Evolutionary conservation across 2,888 invertebrate genomes (phyloP).

Genomic region (Arrhopalites spinosus): DNA sequence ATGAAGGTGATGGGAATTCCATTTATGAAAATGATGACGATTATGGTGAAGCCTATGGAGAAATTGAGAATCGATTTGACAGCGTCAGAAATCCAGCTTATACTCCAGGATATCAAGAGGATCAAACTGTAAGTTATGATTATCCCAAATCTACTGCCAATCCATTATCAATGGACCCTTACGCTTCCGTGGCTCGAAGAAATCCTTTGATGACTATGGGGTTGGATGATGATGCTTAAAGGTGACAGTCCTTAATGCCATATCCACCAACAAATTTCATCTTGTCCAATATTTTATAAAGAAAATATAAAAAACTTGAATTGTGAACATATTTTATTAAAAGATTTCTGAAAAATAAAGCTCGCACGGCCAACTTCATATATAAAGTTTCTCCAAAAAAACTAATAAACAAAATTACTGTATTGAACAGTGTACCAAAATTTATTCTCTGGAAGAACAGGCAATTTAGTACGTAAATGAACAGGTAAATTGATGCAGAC

Average conservation of each 20-base stretch:
- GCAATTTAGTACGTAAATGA: too few species aligned
- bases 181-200: slow-evolving; percentile 14
- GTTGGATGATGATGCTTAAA: neutral
- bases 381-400: too few species aligned
- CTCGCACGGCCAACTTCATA: too few species aligned
- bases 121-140: neutral
- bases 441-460: too few species aligned
- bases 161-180: neutral
- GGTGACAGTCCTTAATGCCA: neutral
- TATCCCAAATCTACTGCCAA: neutral
- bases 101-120: neutral
- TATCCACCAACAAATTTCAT: neutral
- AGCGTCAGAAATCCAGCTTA: slow-evolving; percentile 28
- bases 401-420: too few species aligned
- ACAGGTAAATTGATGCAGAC: too few species aligned
- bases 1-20: slow-evolving; percentile 13
- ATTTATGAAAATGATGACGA: slow-evolving; percentile 23
- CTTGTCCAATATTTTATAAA: too few species aligned
- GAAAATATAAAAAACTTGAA: too few species aligned
- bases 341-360: too few species aligned
- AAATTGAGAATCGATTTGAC: neutral
- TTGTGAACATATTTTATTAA: too few species aligned
- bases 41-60: slow-evolving; percentile 1
- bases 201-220: slow-evolving; percentile 21
- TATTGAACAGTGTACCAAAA: too few species aligned